Evolutionary conservation across 2,888 invertebrate genomes (phyloP).

Genomic region (Acleris laterana): DNA sequence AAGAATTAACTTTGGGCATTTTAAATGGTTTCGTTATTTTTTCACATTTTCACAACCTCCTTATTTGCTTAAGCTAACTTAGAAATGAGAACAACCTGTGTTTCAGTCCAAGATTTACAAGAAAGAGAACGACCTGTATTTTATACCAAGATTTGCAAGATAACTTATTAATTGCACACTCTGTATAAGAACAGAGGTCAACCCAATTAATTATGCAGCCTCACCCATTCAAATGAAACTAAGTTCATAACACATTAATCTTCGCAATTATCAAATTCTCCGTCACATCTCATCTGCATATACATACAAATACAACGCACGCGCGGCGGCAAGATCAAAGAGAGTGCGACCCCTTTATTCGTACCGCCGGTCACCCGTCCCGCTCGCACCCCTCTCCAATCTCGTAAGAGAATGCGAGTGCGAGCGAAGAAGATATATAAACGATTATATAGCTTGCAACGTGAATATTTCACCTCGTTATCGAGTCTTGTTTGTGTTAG

Average conservation of each 20-base stretch:
- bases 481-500: constrained; percentile 84
- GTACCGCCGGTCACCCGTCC: constrained; percentile 79
- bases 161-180: neutral
- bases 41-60: too few relatives aligned
- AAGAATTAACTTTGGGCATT: neutral
- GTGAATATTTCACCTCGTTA: constrained; percentile 85
- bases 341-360: constrained; percentile 80
- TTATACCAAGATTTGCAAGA: too few relatives aligned
- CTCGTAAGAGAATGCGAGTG: constrained; percentile 57
- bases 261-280: constrained; percentile 84
- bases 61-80: too few relatives aligned
- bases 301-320: constrained; percentile 72
- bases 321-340: constrained; percentile 82
- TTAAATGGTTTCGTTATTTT: neutral
- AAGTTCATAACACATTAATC: constrained; percentile 70
- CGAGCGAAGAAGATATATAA: constrained; percentile 64
- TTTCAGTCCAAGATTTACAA: too few relatives aligned
- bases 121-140: too few relatives aligned
- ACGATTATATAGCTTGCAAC: constrained; percentile 79
- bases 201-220: constrained; percentile 22
- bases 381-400: constrained; percentile 68
- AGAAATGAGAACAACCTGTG: too few relatives aligned
- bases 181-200: constrained; percentile 28
- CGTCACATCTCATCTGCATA: constrained; percentile 78
- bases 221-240: constrained; percentile 32